Evolutionary conservation across 2,113 vertebrate genomes (phyloP).

Genomic region (Phaethornis superciliosus): DNA sequence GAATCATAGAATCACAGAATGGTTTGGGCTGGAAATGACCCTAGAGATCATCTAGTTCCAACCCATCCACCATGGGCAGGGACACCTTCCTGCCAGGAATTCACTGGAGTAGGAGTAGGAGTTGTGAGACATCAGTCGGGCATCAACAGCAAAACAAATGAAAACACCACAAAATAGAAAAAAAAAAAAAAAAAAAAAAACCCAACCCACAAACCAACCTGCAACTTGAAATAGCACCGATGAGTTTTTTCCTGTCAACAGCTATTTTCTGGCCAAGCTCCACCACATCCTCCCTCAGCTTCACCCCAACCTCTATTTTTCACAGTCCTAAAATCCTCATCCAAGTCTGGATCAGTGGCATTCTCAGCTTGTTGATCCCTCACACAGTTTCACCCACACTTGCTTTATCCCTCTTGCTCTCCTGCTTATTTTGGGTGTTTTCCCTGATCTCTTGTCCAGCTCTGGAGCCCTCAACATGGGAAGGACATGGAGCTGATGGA

Average conservation of each 20-base stretch:
- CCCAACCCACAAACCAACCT: not conserved
- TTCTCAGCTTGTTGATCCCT: not conserved
- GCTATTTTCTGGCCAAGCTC: slow-evolving; percentile 6
- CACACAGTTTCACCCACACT: rapidly evolving
- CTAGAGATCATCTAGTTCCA: too few relatives aligned
- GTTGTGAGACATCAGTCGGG: not conserved
- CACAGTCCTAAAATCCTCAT: not conserved
- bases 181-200: not conserved
- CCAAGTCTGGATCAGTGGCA: not conserved
- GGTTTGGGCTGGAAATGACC: too few relatives aligned
- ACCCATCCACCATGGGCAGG: too few relatives aligned
- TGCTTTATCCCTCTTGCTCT: not conserved
- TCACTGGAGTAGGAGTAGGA: not conserved
- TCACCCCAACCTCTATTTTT: not conserved
- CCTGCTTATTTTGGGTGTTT: not conserved
- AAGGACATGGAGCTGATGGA: too few relatives aligned
- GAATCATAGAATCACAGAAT: too few relatives aligned
- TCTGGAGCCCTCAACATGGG: too few relatives aligned
- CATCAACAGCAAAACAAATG: not conserved
- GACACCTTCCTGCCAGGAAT: not conserved
- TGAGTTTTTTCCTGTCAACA: not conserved
- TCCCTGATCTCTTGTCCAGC: not conserved
- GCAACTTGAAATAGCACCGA: not conserved
- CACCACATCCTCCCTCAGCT: not conserved
- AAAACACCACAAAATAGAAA: not conserved